Evolutionary conservation across 2,113 vertebrate species (phyloP).

Genomic region (Motacilla tschutschensis): DNA sequence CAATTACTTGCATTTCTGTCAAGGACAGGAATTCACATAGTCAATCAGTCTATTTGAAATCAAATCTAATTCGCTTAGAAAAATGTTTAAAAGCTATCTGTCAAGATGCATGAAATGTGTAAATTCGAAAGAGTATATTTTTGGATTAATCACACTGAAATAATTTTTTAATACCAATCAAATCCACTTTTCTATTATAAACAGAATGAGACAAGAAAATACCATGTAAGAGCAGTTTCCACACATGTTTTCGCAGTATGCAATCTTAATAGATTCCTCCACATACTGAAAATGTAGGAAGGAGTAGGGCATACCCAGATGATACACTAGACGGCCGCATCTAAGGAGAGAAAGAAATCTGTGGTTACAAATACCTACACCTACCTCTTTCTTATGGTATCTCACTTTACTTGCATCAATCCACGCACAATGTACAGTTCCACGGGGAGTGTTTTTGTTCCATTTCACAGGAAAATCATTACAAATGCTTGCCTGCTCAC

Average conservation of each 20-base stretch:
- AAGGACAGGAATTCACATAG: not conserved
- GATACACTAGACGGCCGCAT: conserved; percentile 87
- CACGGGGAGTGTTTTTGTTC: not conserved
- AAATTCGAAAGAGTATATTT: accelerated
- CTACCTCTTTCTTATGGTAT: not conserved
- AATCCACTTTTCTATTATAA: not conserved
- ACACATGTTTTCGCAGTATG: conserved; percentile 85
- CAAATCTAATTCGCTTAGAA: not conserved
- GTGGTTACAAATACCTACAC: not conserved
- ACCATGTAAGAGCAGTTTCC: conserved; percentile 85
- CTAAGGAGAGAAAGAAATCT: conserved; percentile 62
- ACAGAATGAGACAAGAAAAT: conserved; percentile 27
- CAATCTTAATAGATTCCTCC: conserved; percentile 82
- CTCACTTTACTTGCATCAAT: not conserved
- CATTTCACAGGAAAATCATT: not conserved
- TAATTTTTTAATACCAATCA: not conserved
- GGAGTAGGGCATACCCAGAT: conserved; percentile 85
- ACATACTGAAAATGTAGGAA: conserved; percentile 80
- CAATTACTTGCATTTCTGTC: not conserved
- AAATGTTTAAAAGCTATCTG: not conserved
- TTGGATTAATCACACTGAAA: not conserved
- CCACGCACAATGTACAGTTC: not conserved
- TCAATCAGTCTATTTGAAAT: not conserved
- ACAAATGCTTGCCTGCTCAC: accelerated
- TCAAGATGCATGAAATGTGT: not conserved